A percentile compares a stretch with the other conserved stretches of the same genome.
These are phyloP conservation scores for Rhinopomastus cyanomelas DNA, from an alignment of 2,113 vertebrate species.

Conservation along the genomic window DNA sequence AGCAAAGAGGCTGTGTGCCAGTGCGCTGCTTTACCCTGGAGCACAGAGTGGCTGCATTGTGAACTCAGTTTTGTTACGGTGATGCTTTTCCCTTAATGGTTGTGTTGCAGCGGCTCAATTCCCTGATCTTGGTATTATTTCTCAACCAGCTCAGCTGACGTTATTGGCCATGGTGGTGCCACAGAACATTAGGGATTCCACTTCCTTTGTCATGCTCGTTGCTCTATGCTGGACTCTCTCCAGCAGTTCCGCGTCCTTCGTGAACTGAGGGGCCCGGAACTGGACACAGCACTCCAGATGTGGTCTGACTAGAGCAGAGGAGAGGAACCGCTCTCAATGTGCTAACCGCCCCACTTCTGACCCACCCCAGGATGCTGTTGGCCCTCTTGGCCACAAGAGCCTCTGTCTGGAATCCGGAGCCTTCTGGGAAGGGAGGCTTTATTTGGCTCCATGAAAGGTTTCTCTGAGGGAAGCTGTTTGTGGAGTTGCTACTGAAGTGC, in stretches of 20 bases:
- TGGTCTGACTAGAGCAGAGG: too few species aligned
- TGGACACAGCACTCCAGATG: too few species aligned
- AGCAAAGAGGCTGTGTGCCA: background rate
- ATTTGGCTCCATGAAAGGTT: background rate
- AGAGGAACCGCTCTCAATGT: too few species aligned
- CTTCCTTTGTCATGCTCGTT: too few species aligned
- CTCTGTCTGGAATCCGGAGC: background rate
- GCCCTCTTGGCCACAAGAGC: too few species aligned
- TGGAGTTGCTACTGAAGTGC: background rate
- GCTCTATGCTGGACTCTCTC: too few species aligned
- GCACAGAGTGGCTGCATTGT: background rate
- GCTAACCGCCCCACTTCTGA: too few species aligned
- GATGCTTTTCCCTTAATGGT: background rate
- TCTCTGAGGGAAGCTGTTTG: background rate
- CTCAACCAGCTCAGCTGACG: background rate
- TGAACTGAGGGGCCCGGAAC: too few species aligned
- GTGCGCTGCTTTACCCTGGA: background rate
- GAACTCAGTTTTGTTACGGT: too few species aligned
- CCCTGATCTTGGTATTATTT: background rate
- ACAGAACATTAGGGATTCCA: too few species aligned
- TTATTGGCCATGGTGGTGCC: background rate
- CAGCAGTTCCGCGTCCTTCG: too few species aligned
- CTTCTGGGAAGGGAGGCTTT: constrained; percentile 2
- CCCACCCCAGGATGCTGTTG: too few species aligned
- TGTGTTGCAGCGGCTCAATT: background rate